Percentiles rank a stretch among this genome's conserved stretches.
Evolutionary conservation across 2,113 vertebrate species (phyloP).

Genomic region (Archocentrus centrarchus): DNA sequence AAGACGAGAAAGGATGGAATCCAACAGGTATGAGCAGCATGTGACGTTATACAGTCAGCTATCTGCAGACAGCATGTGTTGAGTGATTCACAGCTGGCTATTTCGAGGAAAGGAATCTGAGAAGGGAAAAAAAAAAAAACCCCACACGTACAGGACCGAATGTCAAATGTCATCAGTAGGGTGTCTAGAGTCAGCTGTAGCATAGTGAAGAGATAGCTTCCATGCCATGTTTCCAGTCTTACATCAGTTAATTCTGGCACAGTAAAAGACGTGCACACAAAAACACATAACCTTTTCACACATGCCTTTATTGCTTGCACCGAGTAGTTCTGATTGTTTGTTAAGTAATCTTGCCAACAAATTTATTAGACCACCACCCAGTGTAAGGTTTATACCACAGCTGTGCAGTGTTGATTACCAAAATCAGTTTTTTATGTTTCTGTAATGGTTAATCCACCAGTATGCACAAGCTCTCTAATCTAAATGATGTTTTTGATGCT

Average conservation of each 20-base stretch:
- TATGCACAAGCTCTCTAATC: background rate
- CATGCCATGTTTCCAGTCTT: slow-evolving; percentile 23
- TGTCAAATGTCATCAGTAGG: slow-evolving; percentile 18
- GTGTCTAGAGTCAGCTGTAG: slow-evolving; percentile 30
- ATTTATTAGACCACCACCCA: too few species aligned
- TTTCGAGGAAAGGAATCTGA: slow-evolving; percentile 42
- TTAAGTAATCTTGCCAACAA: too few species aligned
- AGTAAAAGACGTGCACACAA: background rate
- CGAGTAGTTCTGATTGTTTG: background rate
- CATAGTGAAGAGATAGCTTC: background rate
- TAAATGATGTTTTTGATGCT: too few species aligned
- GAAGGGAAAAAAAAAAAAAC: background rate
- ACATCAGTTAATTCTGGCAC: slow-evolving; percentile 14
- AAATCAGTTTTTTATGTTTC: background rate
- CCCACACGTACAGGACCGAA: slow-evolving; percentile 12
- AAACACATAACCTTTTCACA: background rate
- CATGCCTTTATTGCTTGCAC: background rate
- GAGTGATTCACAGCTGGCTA: slow-evolving; percentile 27
- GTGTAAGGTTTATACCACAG: too few species aligned
- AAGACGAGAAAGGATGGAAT: background rate
- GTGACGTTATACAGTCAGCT: slow-evolving; percentile 12
- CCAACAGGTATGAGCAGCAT: slow-evolving; percentile 23
- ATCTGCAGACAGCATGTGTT: slow-evolving; percentile 29
- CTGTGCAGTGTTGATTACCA: background rate
- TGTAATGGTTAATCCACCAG: background rate